Percentiles rank a stretch among this genome's conserved stretches.
Evolutionary conservation across 2,113 vertebrate species (phyloP).

Genomic region (Bubo blakistoni): DNA sequence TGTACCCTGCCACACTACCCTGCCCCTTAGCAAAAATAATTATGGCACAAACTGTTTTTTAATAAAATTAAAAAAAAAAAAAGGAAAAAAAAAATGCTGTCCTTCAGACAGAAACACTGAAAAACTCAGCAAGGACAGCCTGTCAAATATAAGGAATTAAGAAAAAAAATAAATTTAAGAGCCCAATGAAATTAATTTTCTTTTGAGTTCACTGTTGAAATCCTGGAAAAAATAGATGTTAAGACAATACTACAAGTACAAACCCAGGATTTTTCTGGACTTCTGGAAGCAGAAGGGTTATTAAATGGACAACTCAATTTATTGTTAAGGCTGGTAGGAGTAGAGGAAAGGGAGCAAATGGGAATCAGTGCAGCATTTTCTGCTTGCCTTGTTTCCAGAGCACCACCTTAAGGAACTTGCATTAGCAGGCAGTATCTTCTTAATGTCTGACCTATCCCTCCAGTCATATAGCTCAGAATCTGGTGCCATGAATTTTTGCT

Average conservation of each 20-base stretch:
- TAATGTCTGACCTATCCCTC: constrained; percentile 82
- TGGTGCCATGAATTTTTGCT: constrained; percentile 82
- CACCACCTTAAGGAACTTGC: constrained; percentile 76
- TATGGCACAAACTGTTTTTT: neutral
- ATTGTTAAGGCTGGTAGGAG: neutral
- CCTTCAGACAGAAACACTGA: constrained; percentile 6
- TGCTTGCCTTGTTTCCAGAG: constrained; percentile 64
- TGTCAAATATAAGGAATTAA: neutral
- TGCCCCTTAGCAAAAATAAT: neutral
- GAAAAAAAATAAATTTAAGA: neutral
- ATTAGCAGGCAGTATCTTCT: constrained; percentile 78
- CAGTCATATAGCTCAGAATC: constrained; percentile 81
- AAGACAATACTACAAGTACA: neutral
- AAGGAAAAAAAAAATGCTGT: neutral
- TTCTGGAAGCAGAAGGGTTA: neutral
- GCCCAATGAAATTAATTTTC: constrained; percentile 13
- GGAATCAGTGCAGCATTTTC: constrained; percentile 9
- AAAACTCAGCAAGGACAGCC: neutral
- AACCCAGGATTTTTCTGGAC: neutral
- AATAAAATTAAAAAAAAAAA: neutral
- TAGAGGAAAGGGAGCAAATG: neutral
- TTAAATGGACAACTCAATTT: neutral
- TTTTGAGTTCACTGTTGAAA: neutral
- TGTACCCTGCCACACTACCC: neutral
- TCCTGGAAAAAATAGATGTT: neutral